A percentile compares a stretch with the other conserved stretches of the same genome.
Conservation (phyloP, 2,113 vertebrate genomes). For the Carollia perspicillata region DNA sequence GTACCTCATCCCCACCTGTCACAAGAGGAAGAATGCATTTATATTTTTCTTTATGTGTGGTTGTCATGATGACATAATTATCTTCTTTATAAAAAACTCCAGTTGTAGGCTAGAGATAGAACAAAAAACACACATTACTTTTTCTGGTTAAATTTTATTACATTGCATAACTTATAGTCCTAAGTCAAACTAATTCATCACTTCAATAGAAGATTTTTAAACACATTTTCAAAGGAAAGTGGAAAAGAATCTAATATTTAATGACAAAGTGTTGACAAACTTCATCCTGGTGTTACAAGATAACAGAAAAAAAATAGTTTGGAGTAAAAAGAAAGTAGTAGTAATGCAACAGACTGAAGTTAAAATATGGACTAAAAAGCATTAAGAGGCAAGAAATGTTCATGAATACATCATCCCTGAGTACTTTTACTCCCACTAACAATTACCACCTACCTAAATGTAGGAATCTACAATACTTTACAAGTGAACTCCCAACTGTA, state of each 20-base stretch:
- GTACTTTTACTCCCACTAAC: not conserved
- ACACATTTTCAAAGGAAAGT: not conserved
- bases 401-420: not conserved
- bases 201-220: conserved; percentile 18
- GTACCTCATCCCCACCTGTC: conserved; percentile 88
- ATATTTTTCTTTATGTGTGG: conserved; percentile 95
- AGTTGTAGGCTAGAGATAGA: conserved; percentile 86
- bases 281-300: not conserved
- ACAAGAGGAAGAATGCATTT: conserved; percentile 95
- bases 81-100: conserved; percentile 95
- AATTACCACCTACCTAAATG: not conserved
- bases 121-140: conserved; percentile 35
- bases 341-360: not conserved
- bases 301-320: not conserved
- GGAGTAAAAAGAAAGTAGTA: conserved; percentile 10
- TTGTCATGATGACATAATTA: conserved; percentile 98
- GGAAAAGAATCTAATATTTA: conserved; percentile 17
- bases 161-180: not conserved
- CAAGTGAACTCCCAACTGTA: not conserved
- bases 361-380: not conserved
- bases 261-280: not conserved
- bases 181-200: conserved; percentile 25
- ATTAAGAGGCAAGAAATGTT: not conserved
- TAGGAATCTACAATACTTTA: not conserved
- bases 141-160: conserved; percentile 7